Evolutionary conservation across 2,797 vertebrate species (phyloP), one percentile per base, ranked within the genome.

Genomic region (Coregonus suidteri): DNA sequence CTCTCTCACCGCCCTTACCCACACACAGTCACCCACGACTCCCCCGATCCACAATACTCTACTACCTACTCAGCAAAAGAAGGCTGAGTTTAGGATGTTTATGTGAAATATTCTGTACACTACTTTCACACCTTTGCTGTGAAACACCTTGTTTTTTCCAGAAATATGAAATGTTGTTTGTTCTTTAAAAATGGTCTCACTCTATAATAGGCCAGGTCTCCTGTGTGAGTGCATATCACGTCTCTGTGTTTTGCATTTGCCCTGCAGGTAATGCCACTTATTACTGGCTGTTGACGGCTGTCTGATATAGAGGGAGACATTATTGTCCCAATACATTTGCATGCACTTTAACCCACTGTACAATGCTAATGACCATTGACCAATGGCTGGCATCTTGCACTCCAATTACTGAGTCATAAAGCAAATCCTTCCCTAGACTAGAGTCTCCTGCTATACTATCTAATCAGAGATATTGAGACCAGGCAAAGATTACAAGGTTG

Each of bases 151-250:
- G 79, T 7, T 59, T 16, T 56, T 59, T 4, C n/a, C 41, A 47
- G 41, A 41, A 41, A 15, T 56, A 56, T 84, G 14, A 85, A 78
- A 79, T 71, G 74, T 78, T 82, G 73, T 81, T 80, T 67, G 80
- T 89, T 72, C 65, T 70, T n/a, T 3, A 20, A 1, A 16, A n/a
- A 4, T 5, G 4, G 18, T 6, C 16, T n/a, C 5, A 56, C 6
- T 56, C 59, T n/a, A 3, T 4, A 20, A 75, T 56, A 53, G 35
- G 64, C 64, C 51, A 20, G 20, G 81, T 82, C n/a, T 83, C 81
- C 84, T 85, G 82, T 76, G 53, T 90, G 84, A 90, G n/a, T 91
- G 85, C 87, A 90, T 64, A 76, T 68, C 75, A 56, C 71, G 11
- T 76, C 0, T 47, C 67, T 68, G 82, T 47, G 73, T 82, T 88